Percentiles rank a stretch among this genome's conserved stretches.
Conservation (phyloP, 1,140 invertebrate species). For the Aculops lycopersici region DNA sequence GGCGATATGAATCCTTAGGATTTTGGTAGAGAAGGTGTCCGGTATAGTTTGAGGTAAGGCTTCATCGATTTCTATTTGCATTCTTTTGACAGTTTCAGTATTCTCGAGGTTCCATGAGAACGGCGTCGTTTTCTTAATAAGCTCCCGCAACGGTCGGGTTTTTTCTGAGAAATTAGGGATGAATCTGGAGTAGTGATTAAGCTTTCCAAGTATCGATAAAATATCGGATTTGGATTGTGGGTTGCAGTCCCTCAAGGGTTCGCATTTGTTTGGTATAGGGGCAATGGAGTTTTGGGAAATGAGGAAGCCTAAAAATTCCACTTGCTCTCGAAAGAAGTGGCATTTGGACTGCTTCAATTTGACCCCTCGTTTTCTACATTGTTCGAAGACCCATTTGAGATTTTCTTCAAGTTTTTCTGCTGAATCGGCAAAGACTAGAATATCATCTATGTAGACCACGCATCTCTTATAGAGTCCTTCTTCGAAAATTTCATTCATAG, state of each 20-base stretch:
- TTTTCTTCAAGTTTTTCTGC: constrained; percentile 9
- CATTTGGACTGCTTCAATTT: constrained; percentile 9
- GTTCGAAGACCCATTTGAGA: constrained; percentile 5
- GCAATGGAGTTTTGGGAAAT: constrained; percentile 6
- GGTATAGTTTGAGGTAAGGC: not conserved
- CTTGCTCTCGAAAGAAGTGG: constrained; percentile 4
- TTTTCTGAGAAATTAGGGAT: constrained; percentile 13
- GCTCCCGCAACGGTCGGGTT: constrained; percentile 13
- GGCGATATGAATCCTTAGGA: not conserved
- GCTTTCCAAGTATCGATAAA: constrained; percentile 6
- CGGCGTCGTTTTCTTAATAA: constrained; percentile 8
- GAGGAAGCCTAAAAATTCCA: constrained; percentile 8
- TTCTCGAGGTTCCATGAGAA: constrained; percentile 5
- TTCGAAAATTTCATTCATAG: constrained; percentile 1
- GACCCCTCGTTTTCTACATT: constrained; percentile 3
- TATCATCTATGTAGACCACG: constrained; percentile 14
- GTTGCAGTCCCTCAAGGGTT: not conserved
- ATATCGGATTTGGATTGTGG: constrained; percentile 7
- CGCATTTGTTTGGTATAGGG: constrained; percentile 5
- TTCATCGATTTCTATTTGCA: not conserved
- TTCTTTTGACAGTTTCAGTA: not conserved
- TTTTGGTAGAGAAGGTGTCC: not conserved
- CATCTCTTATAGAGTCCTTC: constrained; percentile 10
- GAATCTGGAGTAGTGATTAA: constrained; percentile 9
- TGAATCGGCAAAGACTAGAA: constrained; percentile 7